Percentiles rank a stretch among this genome's conserved stretches.
phyloP scores from a whole-genome alignment of 2,113 vertebrate species.

The Rostratula benghalensis region DNA sequence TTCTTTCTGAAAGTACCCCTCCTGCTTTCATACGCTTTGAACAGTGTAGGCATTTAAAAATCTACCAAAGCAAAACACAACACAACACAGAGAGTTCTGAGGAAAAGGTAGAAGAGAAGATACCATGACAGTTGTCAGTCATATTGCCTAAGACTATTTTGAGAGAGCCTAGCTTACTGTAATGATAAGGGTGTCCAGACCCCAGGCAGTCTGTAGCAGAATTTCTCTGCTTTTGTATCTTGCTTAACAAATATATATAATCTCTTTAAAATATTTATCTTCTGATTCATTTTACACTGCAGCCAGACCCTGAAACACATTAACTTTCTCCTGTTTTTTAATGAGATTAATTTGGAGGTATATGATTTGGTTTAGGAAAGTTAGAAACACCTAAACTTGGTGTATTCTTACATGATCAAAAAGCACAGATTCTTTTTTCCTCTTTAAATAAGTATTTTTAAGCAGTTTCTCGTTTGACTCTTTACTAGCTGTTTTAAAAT shows the following conservation, averaged over 20 bases:
- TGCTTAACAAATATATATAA: background rate
- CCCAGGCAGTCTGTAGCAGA: background rate
- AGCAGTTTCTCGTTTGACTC: background rate
- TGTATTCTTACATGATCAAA: background rate
- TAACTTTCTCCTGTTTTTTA: background rate
- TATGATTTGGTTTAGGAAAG: background rate
- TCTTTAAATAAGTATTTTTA: background rate
- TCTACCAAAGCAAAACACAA: background rate
- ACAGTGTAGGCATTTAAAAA: background rate
- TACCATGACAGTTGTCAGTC: background rate
- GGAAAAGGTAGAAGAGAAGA: background rate
- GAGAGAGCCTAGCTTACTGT: background rate
- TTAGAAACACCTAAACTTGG: background rate
- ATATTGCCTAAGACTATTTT: background rate
- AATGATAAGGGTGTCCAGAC: background rate
- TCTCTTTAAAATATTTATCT: background rate
- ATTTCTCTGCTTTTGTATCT: background rate
- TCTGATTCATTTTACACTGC: background rate
- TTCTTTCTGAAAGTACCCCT: background rate
- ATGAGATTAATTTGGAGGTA: background rate
- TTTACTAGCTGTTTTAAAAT: constrained; percentile 41
- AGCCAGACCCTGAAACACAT: background rate
- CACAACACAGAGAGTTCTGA: background rate
- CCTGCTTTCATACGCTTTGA: background rate
- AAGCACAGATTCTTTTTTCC: background rate